Percentiles rank a stretch among this genome's conserved stretches.
Conservation (phyloP, 2,888 invertebrate genomes). For the Tetropium fuscum region DNA sequence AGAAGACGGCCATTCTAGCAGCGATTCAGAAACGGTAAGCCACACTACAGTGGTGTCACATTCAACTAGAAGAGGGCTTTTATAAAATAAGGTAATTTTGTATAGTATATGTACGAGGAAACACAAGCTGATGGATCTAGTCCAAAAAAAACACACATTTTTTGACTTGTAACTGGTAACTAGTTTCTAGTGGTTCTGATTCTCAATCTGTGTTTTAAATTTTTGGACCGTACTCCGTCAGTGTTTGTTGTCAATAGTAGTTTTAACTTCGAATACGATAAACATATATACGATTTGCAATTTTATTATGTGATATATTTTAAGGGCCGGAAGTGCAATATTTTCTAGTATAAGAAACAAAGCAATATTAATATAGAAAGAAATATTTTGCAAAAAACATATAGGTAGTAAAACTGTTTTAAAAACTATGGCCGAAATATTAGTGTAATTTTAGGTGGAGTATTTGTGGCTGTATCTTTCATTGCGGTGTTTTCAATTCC, state of each 20-base stretch:
- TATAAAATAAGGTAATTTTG: neutral
- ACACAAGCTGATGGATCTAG: slow-evolving; percentile 1
- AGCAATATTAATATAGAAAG: slow-evolving; percentile 47
- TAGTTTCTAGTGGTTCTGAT: too few species aligned
- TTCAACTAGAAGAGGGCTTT: slow-evolving; percentile 3
- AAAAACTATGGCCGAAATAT: neutral
- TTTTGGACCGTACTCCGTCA: too few species aligned
- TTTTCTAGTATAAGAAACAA: slow-evolving; percentile 32
- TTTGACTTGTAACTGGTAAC: neutral
- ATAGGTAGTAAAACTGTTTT: neutral
- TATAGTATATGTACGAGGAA: neutral
- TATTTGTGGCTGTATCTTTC: too few species aligned
- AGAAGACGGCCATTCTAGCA: slow-evolving; percentile 58
- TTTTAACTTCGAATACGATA: slow-evolving; percentile 18
- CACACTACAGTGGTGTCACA: slow-evolving; percentile 62
- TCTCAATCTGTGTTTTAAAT: too few species aligned
- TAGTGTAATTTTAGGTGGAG: too few species aligned
- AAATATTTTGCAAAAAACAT: slow-evolving; percentile 21
- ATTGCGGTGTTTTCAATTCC: too few species aligned
- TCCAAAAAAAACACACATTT: neutral
- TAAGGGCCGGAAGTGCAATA: slow-evolving; percentile 64
- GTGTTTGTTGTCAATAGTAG: neutral
- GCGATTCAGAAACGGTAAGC: slow-evolving; percentile 67
- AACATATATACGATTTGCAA: slow-evolving; percentile 26
- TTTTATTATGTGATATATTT: slow-evolving; percentile 58